phyloP scores from a whole-genome alignment of 2,888 invertebrate genomes.

The Ormyrus thymus region DNA sequence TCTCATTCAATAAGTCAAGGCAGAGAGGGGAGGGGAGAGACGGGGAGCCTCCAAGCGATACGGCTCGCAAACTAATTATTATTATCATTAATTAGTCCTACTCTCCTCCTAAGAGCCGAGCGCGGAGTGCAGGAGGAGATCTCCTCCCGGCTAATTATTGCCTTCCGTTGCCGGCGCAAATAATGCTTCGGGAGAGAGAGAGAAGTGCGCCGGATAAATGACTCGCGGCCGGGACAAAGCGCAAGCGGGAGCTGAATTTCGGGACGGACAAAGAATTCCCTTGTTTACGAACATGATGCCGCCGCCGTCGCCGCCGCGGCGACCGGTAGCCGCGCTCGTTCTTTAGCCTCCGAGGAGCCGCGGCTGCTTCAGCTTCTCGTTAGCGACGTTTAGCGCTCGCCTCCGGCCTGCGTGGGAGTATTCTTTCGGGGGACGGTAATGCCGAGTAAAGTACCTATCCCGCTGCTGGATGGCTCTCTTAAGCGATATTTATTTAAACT shows the following conservation, averaged over 20 bases:
- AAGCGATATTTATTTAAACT: conserved; percentile 44
- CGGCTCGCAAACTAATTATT: conserved; percentile 42
- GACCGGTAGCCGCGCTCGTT: neutral
- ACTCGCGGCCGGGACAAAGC: conserved; percentile 24
- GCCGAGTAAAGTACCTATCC: neutral
- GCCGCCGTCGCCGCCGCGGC: neutral
- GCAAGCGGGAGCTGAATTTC: neutral
- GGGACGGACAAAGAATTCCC: neutral
- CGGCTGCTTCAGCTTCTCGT: conserved; percentile 12
- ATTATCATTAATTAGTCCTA: conserved; percentile 36
- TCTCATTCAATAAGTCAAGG: conserved; percentile 44
- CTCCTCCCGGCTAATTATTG: conserved; percentile 24
- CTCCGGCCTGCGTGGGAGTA: neutral
- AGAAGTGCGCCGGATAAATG: conserved; percentile 12
- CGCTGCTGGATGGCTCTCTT: neutral
- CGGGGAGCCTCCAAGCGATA: neutral
- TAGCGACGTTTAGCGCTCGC: conserved; percentile 17
- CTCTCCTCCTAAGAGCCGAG: neutral
- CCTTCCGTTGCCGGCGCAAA: conserved; percentile 22
- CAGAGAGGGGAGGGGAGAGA: neutral
- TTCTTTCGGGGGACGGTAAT: neutral
- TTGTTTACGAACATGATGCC: neutral
- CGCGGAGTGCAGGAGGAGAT: no score
- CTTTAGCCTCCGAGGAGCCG: neutral
- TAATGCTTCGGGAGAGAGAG: neutral